Base-by-base conservation (phyloP, 2,888 invertebrate genomes). In the Parascotia fuliginaria region DNA sequence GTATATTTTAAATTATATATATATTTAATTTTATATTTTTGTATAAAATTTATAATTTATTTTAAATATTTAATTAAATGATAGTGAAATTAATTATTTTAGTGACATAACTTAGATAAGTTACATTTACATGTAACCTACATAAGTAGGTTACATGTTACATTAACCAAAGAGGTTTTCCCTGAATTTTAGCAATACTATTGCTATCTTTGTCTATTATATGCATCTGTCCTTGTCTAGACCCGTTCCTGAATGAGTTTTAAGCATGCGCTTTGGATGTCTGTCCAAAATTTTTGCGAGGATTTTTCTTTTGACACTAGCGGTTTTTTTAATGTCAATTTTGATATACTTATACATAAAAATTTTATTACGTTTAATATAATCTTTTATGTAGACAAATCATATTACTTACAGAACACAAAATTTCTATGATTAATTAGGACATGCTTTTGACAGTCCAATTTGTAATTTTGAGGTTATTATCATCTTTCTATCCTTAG, bases 231-330 rank as follows among this genome's bases (percentile, higher is more conserved):
- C 83, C 66, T 77, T 45, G 51, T 85, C 77, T 63, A 24, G 47
- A 65, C 60, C 61, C 76, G 70, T 87, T 86, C 81, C 83, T 87
- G 78, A 89, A 90, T 89, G 86, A 79, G 74, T 67, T 65, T 75
- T 73, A 82, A 70, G 75, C 89, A 88, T 89, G 90, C 90, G 90
- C 89, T 56, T 63, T 14, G 27, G 43, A 5, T 60, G 70, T 70
- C 47, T 67, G 69, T 69, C 60, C 56, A 13, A 53, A 44, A 29
- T 11, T 33, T 50, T 57, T 37, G 40, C 49, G 29, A 60, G 47
- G 34, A 47, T 49, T 52, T 67, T 54, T 27, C 27, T 28, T 37
- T n/a, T 48, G 58, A 61, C 62, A 48, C 36, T 48, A 51, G 42
- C 39, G 34, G 47, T 56, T 57, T 57, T 31, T 42, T 44, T 55